Evolutionary conservation across 2,888 invertebrate genomes (phyloP).

Genomic region (Euplagia quadripunctaria): DNA sequence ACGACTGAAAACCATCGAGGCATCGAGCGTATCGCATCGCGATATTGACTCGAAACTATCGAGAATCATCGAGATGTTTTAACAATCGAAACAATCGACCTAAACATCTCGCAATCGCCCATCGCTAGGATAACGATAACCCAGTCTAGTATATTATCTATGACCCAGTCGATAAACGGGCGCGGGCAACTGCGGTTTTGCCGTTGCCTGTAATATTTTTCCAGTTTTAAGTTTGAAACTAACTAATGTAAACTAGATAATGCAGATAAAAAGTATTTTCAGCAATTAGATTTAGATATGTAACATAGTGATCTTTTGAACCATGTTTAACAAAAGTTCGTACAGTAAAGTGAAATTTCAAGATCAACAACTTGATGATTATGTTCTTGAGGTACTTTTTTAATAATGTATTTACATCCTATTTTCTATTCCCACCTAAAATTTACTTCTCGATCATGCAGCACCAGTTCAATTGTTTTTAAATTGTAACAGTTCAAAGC

Average conservation of each 20-base stretch:
- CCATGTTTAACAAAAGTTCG: constrained; percentile 68
- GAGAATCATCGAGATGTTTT: too few species aligned
- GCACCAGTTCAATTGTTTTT: too few species aligned
- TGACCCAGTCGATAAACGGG: not conserved
- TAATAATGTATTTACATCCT: too few species aligned
- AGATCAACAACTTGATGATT: constrained; percentile 81
- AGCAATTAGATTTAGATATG: not conserved
- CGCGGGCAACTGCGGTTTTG: not conserved
- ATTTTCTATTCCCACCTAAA: not conserved
- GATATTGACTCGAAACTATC: too few species aligned
- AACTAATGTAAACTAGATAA: constrained; percentile 12
- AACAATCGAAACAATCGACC: too few species aligned
- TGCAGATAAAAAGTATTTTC: constrained; percentile 3
- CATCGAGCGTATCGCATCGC: too few species aligned
- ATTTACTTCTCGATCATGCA: too few species aligned
- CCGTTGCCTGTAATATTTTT: not conserved
- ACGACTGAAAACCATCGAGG: too few species aligned
- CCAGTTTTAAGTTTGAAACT: not conserved
- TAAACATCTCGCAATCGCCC: too few species aligned
- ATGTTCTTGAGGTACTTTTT: constrained; percentile 76
- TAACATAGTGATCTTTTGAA: constrained; percentile 8
- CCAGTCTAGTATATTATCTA: too few species aligned
- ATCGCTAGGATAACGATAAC: too few species aligned
- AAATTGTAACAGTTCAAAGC: too few species aligned
- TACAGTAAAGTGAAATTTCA: constrained; percentile 79